Evolutionary conservation across 2,113 vertebrate species (phyloP).

Genomic region (Manacus vitellinus): DNA sequence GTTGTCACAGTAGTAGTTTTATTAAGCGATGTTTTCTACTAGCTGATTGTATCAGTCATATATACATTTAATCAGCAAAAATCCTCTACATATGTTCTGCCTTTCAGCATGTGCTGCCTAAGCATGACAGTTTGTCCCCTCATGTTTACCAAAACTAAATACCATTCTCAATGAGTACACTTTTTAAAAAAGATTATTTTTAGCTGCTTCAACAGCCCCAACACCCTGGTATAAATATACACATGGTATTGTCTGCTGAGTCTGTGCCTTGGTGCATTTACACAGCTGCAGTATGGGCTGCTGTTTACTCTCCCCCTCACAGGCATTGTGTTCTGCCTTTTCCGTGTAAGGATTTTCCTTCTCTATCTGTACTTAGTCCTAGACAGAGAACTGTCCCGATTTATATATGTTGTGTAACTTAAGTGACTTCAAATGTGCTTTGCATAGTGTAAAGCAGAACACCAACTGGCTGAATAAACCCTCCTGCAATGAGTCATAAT

Average conservation of each 20-base stretch:
- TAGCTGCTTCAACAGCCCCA: neutral
- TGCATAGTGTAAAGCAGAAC: neutral
- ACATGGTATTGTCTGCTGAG: neutral
- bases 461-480: neutral
- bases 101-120: neutral
- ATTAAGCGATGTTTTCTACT: neutral
- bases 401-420: neutral
- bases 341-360: constrained; percentile 23
- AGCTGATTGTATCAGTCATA: neutral
- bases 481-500: neutral
- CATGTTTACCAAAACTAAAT: neutral
- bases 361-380: neutral
- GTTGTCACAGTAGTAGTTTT: neutral
- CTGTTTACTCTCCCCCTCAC: neutral
- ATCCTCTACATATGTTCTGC: neutral
- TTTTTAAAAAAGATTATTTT: neutral
- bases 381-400: neutral
- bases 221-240: neutral
- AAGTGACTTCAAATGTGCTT: constrained; percentile 1
- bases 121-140: neutral
- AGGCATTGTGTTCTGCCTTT: neutral
- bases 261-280: neutral
- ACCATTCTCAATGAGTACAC: neutral
- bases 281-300: constrained; percentile 5
- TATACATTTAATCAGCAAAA: neutral